Evolutionary conservation across 2,113 vertebrate genomes (phyloP).

Genomic region (Rhinogobius similis): DNA sequence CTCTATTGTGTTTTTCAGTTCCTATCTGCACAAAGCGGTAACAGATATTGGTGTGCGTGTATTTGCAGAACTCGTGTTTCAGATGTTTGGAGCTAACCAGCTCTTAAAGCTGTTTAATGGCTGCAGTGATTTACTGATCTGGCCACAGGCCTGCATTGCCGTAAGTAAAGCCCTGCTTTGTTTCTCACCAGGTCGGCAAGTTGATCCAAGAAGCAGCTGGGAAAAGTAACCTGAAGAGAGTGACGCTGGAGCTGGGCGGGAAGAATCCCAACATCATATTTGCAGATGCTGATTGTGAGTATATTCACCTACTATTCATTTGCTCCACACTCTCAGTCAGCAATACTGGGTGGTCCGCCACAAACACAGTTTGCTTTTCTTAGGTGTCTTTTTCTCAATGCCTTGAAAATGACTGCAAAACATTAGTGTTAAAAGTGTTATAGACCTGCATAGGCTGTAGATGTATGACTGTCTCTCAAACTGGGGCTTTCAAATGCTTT

Average conservation of each 20-base stretch:
- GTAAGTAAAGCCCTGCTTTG: conserved; percentile 69
- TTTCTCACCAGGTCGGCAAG: conserved; percentile 90
- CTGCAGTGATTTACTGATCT: conserved; percentile 66
- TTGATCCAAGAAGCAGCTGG: conserved; percentile 99
- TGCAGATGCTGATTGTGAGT: conserved; percentile 98
- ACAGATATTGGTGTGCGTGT: conserved; percentile 71
- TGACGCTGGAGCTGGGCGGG: conserved; percentile 97
- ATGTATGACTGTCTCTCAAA: conserved; percentile 69
- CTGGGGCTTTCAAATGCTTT: conserved; percentile 75
- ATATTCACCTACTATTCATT: conserved; percentile 57
- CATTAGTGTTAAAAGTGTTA: conserved; percentile 32
- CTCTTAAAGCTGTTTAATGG: conserved; percentile 70
- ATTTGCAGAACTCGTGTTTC: conserved; percentile 68
- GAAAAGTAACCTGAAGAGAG: conserved; percentile 97
- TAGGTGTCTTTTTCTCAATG: conserved; percentile 12
- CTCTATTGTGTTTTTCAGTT: conserved; percentile 59
- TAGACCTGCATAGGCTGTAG: conserved; percentile 50
- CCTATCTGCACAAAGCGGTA: conserved; percentile 46
- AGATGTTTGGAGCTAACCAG: conserved; percentile 57
- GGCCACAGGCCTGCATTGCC: conserved; percentile 53
- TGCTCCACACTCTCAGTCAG: conserved; percentile 13
- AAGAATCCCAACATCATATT: conserved; percentile 99
- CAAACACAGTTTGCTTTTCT: conserved; percentile 13
- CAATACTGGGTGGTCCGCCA: conserved; percentile 34
- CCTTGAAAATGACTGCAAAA: conserved; percentile 20